Conservation (phyloP, 2,113 vertebrate genomes). For the Nettapus auritus region DNA sequence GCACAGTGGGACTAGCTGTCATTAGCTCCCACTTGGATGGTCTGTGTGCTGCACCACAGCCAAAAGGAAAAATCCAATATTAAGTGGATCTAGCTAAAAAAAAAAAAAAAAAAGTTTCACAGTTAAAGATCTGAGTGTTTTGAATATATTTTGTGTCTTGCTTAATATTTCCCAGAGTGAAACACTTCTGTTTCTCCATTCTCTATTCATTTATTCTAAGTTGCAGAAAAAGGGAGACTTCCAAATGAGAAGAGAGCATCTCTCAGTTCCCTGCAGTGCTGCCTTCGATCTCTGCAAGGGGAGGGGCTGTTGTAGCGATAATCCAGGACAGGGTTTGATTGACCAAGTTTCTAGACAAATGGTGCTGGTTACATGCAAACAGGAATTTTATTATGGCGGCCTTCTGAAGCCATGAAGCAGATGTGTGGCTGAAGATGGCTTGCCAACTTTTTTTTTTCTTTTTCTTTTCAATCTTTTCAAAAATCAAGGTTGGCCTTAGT, state of each 20-base stretch:
- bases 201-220: not conserved
- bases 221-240: not conserved
- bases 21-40: not conserved
- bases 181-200: not conserved
- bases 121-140: not conserved
- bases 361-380: not conserved
- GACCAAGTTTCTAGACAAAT: not conserved
- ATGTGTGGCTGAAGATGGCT: not conserved
- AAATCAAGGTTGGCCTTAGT: not conserved
- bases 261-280: not conserved
- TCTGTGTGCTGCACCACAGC: not conserved
- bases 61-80: not conserved
- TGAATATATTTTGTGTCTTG: not conserved
- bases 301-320: not conserved
- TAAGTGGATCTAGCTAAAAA: not conserved
- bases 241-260: not conserved
- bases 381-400: not conserved
- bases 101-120: not conserved
- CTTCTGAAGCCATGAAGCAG: not conserved
- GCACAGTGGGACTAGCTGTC: rapidly evolving
- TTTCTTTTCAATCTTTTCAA: not conserved
- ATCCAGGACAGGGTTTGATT: not conserved
- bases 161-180: not conserved
- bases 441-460: not conserved
- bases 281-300: not conserved